These are phyloP conservation scores for Herpailurus yagouaroundi DNA, from an alignment of 2,113 vertebrate genomes.

Conservation along the genomic window DNA sequence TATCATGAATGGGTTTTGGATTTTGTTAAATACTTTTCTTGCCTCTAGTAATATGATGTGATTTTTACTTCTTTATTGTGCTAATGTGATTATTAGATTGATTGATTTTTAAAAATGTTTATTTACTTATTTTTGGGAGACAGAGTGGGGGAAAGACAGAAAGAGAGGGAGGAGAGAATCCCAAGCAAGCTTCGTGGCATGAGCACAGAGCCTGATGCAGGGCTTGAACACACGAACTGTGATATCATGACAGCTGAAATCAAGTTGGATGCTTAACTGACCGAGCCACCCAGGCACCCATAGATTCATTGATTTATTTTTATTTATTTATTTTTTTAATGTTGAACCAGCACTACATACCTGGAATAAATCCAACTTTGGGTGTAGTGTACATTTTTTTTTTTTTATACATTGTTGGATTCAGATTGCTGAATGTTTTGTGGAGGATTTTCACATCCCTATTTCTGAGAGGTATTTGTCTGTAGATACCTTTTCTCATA, in stretches of 20 bases:
- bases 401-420: neutral
- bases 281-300: too few species aligned
- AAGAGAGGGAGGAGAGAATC: too few species aligned
- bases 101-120: neutral
- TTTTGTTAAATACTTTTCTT: neutral
- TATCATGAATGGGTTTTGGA: neutral
- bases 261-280: too few species aligned
- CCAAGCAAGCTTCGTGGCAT: too few species aligned
- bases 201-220: too few species aligned
- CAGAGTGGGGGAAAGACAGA: too few species aligned
- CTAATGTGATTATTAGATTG: neutral
- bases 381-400: neutral
- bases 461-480: neutral
- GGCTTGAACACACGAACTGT: too few species aligned
- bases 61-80: neutral
- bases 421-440: neutral
- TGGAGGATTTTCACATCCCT: neutral
- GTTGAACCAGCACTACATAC: neutral
- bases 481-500: neutral
- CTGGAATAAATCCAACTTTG: neutral
- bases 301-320: too few species aligned
- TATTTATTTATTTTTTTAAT: neutral
- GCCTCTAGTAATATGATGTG: neutral
- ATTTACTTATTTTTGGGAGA: too few species aligned
- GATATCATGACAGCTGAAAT: too few species aligned